These are phyloP conservation scores for Hylaeus volcanicus DNA, from an alignment of 1,140 invertebrate species.

Conservation along the genomic window DNA sequence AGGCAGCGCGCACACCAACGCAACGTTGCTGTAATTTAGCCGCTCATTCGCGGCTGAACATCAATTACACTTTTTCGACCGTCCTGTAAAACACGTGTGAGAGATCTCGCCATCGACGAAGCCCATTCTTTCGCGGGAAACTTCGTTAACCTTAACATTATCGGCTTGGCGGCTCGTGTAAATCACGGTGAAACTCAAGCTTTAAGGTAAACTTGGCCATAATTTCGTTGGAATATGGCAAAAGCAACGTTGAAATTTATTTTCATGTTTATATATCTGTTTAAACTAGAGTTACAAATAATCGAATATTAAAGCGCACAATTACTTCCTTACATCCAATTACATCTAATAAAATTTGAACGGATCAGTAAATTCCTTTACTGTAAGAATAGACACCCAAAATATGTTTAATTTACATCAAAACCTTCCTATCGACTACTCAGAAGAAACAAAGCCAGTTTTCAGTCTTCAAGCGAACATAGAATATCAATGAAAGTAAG, in stretches of 20 bases:
- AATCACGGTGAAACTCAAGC: neutral
- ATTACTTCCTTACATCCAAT: too few relatives aligned
- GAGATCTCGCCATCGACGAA: neutral
- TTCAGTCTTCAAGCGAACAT: neutral
- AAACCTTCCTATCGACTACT: too few relatives aligned
- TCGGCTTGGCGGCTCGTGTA: neutral
- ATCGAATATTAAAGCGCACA: too few relatives aligned
- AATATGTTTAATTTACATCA: too few relatives aligned
- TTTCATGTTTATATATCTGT: too few relatives aligned
- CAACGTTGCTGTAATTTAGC: constrained; percentile 32
- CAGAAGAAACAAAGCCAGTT: too few relatives aligned
- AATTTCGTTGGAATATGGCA: neutral
- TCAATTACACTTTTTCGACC: constrained; percentile 29
- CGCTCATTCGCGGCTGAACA: constrained; percentile 24
- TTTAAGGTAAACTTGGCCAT: neutral
- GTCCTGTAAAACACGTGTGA: constrained; percentile 4
- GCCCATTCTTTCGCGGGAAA: neutral
- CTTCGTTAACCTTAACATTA: constrained; percentile 25
- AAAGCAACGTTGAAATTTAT: neutral
- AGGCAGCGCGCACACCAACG: neutral
- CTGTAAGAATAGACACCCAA: too few relatives aligned
- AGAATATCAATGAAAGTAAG: too few relatives aligned
- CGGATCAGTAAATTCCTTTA: too few relatives aligned
- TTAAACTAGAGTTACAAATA: too few relatives aligned
- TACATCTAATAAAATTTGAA: too few relatives aligned